Evolutionary conservation across 2,113 vertebrate genomes (phyloP).

Genomic region (Ramphastos sulfuratus): DNA sequence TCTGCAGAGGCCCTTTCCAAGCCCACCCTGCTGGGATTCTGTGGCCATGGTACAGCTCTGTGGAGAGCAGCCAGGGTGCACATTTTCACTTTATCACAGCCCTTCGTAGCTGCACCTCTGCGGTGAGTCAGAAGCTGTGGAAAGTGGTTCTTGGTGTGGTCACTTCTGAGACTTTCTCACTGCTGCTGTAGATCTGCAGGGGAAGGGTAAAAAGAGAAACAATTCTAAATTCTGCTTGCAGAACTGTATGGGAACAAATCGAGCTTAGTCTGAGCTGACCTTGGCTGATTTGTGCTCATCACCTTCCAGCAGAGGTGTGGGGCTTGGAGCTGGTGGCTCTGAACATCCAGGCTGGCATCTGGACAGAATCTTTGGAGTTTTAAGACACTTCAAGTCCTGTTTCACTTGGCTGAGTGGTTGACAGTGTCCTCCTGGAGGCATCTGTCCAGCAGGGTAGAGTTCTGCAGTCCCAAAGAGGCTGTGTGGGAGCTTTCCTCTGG

Average conservation of each 20-base stretch:
- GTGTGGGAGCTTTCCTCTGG: not conserved
- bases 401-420: rapidly evolving
- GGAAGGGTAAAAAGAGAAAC: not conserved
- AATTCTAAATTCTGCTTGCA: not conserved
- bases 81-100: not conserved
- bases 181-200: not conserved
- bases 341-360: not conserved
- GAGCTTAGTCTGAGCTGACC: not conserved
- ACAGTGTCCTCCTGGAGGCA: not conserved
- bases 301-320: too few species aligned
- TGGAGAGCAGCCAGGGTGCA: not conserved
- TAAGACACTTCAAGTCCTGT: too few species aligned
- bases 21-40: too few species aligned
- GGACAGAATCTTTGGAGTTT: not conserved
- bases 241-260: not conserved
- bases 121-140: not conserved
- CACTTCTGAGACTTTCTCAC: rapidly evolving
- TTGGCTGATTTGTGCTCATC: not conserved
- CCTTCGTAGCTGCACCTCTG: too few species aligned
- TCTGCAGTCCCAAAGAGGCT: rapidly evolving
- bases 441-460: rapidly evolving
- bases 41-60: not conserved
- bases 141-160: too few species aligned
- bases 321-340: not conserved
- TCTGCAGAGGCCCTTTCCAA: too few species aligned